Evolutionary conservation across 2,113 vertebrate species (phyloP), one percentile per base, ranked within the genome.

Genomic region (Leucopternis melanops): DNA sequence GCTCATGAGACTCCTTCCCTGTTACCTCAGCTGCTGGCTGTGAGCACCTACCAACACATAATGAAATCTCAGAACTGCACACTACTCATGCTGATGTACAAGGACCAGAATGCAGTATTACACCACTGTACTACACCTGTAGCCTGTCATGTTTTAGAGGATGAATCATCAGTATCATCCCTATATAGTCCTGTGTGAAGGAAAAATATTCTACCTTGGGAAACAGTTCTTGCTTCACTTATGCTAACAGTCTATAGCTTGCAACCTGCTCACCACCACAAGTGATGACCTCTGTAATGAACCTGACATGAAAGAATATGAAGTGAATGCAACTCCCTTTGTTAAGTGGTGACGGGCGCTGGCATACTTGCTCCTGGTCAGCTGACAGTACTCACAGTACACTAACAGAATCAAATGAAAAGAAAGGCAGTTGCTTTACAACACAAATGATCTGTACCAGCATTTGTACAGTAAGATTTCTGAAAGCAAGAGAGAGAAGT

Each of bases 291-390:
- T 67, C 71, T 77, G 32, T 13, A n/a, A 72, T 65, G 34, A 79
- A 38, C 38, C 2, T 1, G 52, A 63, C 26, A 22, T 12, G 18
- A 27, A 91, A 62, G 38, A 73, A 14, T 5, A 32, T 3, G 16
- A 74, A 61, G 11, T 42, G 23, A 84, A 61, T 5, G 15, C 58
- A 69, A 16, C 13, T 79, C 32, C 42, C 40, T 70, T 45, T 70
- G 21, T 69, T 63, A 38, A 0, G 5, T 3, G 44, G 57, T 26
- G 38, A 16, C 3, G 0, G 49, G 31, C 21, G 3, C 34, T 21
- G 23, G 16, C 25, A n/a, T 15, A 69, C 50, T 66, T 79, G 52
- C 40, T 75, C 49, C 31, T 13, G 26, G n/a, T 18, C 45, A 78
- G 45, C 6, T 11, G 29, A 34, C 18, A 55, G 34, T 6, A 32